These are phyloP conservation scores for Geothlypis trichas DNA, from an alignment of 2,113 vertebrate species.

Conservation along the genomic window DNA sequence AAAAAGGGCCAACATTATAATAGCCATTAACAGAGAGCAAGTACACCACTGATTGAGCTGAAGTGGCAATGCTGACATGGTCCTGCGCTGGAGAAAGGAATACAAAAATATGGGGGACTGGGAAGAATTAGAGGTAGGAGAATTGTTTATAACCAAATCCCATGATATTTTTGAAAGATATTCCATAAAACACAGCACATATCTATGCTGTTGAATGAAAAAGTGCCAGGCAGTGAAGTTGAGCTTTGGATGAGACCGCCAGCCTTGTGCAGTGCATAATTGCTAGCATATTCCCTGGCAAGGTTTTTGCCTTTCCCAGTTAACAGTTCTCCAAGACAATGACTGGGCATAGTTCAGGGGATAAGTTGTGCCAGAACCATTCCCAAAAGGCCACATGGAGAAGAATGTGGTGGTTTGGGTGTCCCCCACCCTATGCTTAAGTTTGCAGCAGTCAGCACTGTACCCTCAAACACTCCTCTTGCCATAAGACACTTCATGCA, in stretches of 20 bases:
- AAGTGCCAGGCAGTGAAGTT: background rate
- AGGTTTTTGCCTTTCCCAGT: background rate
- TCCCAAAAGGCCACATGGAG: background rate
- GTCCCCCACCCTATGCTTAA: background rate
- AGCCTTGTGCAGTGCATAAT: background rate
- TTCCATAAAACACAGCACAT: background rate
- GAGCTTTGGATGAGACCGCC: background rate
- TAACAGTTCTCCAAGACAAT: conserved; percentile 44
- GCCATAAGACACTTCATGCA: background rate
- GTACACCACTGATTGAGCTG: background rate
- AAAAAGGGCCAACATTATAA: background rate
- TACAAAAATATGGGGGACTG: background rate
- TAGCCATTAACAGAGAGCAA: background rate
- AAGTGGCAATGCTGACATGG: background rate
- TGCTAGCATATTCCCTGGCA: conserved; percentile 45
- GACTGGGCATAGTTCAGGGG: background rate
- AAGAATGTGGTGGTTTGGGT: conserved; percentile 12
- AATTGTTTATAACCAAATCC: background rate
- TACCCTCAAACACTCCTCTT: background rate
- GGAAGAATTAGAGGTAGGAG: background rate
- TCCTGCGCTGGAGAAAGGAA: background rate
- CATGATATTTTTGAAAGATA: background rate
- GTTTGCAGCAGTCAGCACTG: background rate
- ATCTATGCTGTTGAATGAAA: background rate
- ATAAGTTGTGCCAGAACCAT: conserved; percentile 5